These are phyloP conservation scores for Acronicta aceris DNA, from an alignment of 2,888 invertebrate genomes.

Conservation along the genomic window DNA sequence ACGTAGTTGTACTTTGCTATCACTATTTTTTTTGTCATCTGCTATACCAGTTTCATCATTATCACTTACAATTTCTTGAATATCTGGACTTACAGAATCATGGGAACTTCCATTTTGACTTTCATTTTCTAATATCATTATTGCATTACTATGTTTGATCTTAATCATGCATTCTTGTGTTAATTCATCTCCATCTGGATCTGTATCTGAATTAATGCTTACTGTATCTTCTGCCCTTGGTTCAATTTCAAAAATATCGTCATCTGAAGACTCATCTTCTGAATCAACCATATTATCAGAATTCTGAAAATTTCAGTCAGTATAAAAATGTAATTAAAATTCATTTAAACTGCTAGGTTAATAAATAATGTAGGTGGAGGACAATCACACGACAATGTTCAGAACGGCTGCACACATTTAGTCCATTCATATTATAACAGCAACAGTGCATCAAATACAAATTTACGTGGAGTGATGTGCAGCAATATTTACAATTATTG, in stretches of 20 bases:
- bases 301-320: conserved; percentile 51
- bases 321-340: not conserved
- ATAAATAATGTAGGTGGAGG: no score
- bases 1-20: conserved; percentile 66
- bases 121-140: conserved; percentile 69
- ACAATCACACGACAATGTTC: no score
- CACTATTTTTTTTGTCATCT: conserved; percentile 64
- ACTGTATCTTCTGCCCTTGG: conserved; percentile 75
- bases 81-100: conserved; percentile 70
- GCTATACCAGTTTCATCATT: conserved; percentile 84
- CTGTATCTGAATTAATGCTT: conserved; percentile 80
- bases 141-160: conserved; percentile 65
- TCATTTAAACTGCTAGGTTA: no score
- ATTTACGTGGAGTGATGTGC: no score
- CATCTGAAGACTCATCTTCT: conserved; percentile 70
- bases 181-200: conserved; percentile 68
- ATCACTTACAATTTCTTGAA: conserved; percentile 81
- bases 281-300: conserved; percentile 67
- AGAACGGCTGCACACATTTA: no score
- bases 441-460: no score
- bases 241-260: conserved; percentile 64
- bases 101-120: conserved; percentile 67
- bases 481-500: no score
- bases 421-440: no score
- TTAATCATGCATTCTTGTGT: conserved; percentile 65